phyloP scores from a whole-genome alignment of 2,888 invertebrate species.

The Ethmia dodecea region DNA sequence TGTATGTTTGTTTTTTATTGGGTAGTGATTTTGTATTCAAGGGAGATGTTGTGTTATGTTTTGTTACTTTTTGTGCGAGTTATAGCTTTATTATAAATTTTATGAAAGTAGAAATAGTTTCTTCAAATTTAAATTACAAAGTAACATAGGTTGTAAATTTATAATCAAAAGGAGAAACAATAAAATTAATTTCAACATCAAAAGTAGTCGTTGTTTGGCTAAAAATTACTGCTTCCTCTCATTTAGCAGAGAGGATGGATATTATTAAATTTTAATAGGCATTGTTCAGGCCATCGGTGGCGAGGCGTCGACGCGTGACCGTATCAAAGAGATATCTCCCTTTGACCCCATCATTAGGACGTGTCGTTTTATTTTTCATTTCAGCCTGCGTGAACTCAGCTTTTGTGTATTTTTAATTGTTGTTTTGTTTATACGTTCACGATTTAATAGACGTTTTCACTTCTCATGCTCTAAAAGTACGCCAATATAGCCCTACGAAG shows the following conservation, averaged over 20 bases:
- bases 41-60: too few relatives aligned
- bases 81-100: too few relatives aligned
- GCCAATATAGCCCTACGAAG: too few relatives aligned
- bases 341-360: slow-evolving; percentile 21
- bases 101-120: too few relatives aligned
- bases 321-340: slow-evolving; percentile 23
- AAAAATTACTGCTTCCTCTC: slow-evolving; percentile 4
- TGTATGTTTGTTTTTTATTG: slow-evolving; percentile 3
- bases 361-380: slow-evolving; percentile 19
- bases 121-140: background rate
- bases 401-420: too few relatives aligned
- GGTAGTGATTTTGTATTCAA: too few relatives aligned
- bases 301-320: slow-evolving; percentile 26
- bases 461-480: too few relatives aligned
- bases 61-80: too few relatives aligned
- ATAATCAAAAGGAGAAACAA: background rate
- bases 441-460: too few relatives aligned
- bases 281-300: slow-evolving; percentile 5
- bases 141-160: background rate
- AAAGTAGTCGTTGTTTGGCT: slow-evolving; percentile 2
- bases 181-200: slow-evolving; percentile 8
- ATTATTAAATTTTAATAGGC: slow-evolving; percentile 26
- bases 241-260: slow-evolving; percentile 19
- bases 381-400: slow-evolving; percentile 23
- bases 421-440: too few relatives aligned